Evolutionary conservation across 1,140 invertebrate species (phyloP).

Genomic region (Ectropis grisescens): DNA sequence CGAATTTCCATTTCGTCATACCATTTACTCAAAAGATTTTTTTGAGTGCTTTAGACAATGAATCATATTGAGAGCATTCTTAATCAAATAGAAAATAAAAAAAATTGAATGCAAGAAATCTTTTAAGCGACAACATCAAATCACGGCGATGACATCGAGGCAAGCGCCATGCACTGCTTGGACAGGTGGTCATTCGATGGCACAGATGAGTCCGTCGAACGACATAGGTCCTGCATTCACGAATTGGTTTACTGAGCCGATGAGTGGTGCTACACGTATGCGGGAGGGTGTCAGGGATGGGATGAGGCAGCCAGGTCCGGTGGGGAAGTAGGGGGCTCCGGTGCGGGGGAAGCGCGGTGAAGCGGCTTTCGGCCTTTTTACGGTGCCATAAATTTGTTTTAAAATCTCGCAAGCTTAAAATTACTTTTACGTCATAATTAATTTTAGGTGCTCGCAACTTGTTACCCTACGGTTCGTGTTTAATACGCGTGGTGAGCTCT

Average conservation of each 20-base stretch:
- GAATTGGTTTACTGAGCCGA: constrained; percentile 24
- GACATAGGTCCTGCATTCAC: constrained; percentile 17
- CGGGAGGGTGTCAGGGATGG: constrained; percentile 10
- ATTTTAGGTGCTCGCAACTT: no score
- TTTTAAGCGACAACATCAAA: constrained; percentile 35
- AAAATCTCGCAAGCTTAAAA: no score
- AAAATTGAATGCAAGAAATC: constrained; percentile 1
- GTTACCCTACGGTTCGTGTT: no score
- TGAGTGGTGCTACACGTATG: constrained; percentile 61
- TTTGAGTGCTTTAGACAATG: no score
- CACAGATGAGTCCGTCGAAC: constrained; percentile 6
- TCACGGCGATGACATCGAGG: constrained; percentile 32
- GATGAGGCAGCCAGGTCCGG: constrained; percentile 8
- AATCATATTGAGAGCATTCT: no score
- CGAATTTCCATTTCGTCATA: no score
- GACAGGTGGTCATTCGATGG: constrained; percentile 15
- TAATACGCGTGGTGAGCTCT: no score
- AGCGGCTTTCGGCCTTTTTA: constrained; percentile 27
- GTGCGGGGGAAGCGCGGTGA: constrained; percentile 28
- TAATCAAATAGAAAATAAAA: no score
- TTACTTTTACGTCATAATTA: no score
- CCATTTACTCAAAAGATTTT: no score
- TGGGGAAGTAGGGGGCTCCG: constrained; percentile 14
- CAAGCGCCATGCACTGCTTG: constrained; percentile 50
- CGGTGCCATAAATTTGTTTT: constrained; percentile 17